These are phyloP conservation scores for Crotalus viridis DNA, from an alignment of 2,113 vertebrate species.

Conservation along the genomic window DNA sequence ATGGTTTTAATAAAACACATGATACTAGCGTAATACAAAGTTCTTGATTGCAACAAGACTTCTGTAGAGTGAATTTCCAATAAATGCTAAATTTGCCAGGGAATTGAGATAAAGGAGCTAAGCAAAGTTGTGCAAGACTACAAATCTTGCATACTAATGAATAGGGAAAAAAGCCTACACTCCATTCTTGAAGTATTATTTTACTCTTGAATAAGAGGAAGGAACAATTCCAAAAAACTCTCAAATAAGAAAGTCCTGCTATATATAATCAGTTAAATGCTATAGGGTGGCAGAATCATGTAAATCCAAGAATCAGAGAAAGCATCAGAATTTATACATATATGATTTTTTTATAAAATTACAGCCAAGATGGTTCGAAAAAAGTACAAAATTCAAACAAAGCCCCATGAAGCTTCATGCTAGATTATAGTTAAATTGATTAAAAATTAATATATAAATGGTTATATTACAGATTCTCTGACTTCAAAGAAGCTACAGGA, in stretches of 20 bases:
- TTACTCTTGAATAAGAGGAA: slow-evolving; percentile 32
- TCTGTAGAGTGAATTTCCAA: slow-evolving; percentile 41
- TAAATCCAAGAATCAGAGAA: neutral
- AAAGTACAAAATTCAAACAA: neutral
- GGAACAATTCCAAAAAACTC: slow-evolving; percentile 53
- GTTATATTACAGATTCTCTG: slow-evolving; percentile 6
- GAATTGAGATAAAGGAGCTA: slow-evolving; percentile 56
- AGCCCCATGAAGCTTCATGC: neutral
- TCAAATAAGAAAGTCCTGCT: slow-evolving; percentile 33
- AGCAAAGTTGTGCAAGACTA: slow-evolving; percentile 62
- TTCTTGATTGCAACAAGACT: slow-evolving; percentile 54
- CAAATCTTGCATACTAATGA: slow-evolving; percentile 57
- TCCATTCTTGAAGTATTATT: slow-evolving; percentile 49
- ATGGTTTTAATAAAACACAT: slow-evolving; percentile 46
- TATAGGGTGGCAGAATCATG: neutral
- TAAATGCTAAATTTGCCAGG: slow-evolving; percentile 52
- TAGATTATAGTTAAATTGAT: slow-evolving; percentile 18
- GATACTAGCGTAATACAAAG: slow-evolving; percentile 38
- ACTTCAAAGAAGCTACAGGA: slow-evolving; percentile 38
- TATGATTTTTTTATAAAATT: neutral
- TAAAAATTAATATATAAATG: slow-evolving; percentile 39
- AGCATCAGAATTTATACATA: neutral
- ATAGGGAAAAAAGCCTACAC: slow-evolving; percentile 41
- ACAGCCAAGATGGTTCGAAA: neutral
- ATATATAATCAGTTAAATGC: slow-evolving; percentile 17